Base-by-base conservation (phyloP, 2,888 invertebrate genomes). In the Lomographa bimaculata region DNA sequence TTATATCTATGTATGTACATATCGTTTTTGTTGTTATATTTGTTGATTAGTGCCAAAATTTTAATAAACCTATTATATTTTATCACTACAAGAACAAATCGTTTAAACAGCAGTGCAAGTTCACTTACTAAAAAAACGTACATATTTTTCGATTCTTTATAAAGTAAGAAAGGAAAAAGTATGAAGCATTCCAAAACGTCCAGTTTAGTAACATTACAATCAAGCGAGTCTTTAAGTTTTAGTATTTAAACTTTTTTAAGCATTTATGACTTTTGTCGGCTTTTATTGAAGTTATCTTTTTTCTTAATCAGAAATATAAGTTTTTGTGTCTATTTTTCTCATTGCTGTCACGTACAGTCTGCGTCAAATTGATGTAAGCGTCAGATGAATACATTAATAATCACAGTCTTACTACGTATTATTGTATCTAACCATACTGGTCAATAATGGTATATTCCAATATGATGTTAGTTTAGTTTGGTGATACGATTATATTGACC, bases 31-130 rank as follows among this genome's bases (percentile, higher is more conserved):
- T 46, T 44, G 23, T 49, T 45, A 38, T 44, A 9, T 44, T 40
- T 39, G 3, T 40, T 41, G 6, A 9, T 4, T 41, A 61, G 70
- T 73, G 73, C 70, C 72, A 73, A 75, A 71, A 59, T 63, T 49
- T 8, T 8, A 26, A 23, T 50, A 46, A 41, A 5, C 47, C 46
- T 39, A 14, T 20, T 2, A 14, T 14, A 14, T 53, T 25, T 52
- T 33, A n/a, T n/a, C n/a, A n/a, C n/a, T n/a, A 24, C 23, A 28
- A 10, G 7, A 26, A 28, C 23, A 12, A 34, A 27, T 33, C 14
- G n/a, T 14, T 14, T 18, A 19, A 3, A 7, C 18, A 12, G 6
- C 18, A 7, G 28, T 23, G 29, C 7, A 34, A 7, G 14, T 14
- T 19, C 17, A 10, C 30, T 12, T 8, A 21, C 8, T 23, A 11